Base-by-base conservation (phyloP, 2,797 vertebrate species). In the Dipus sagitta region DNA sequence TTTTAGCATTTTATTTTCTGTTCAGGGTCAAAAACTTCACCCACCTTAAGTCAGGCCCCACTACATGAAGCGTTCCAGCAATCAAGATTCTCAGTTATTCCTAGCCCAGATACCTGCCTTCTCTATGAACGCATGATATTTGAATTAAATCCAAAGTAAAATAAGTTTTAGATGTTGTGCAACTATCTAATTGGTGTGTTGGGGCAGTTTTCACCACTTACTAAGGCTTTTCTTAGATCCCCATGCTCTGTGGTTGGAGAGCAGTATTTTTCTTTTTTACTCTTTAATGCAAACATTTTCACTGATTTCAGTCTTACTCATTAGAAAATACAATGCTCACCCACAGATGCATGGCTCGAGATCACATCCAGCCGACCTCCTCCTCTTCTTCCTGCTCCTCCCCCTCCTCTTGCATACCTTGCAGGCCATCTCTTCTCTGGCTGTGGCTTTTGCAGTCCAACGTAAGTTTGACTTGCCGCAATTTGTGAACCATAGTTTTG, bases 291-390 rank as follows among this genome's bases (percentile, higher is more conserved):
- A 86, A 95, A n/a, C 26, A 28, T 96, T 97, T 97, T 97, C 97
- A 97, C 95, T 97, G 91, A 98, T 98, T 97, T 98, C 97, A 95
- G 80, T 98, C 96, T 98, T 98, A 98, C 96, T 98, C 97, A 98
- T 93, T 98, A 97, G 98, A 97, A 97, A 96, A 96, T 38, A 24
- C 26, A 23, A 54, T 67, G 30, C 70, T 95, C 64, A 84, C 94
- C 92, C 95, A 86, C 89, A 85, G 87, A 67, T 82, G 81, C 85
- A 91, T 24, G 68, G 62, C 12, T 81, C 70, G 15, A 64, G 84
- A 88, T 14, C 70, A 92, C 28, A 70, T 14, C 54, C 38, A 38
- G 67, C 23, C 83, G 34, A 1, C 34, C 88, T 42, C 65, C n/a
- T 90, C 62, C 60, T 47, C 47, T 11, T 47, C 38, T 38, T 38